Evolutionary conservation across 23 tunicate genomes (phyloP), one percentile per base, ranked within the genome.

Genomic region (Ascidia mentula): DNA sequence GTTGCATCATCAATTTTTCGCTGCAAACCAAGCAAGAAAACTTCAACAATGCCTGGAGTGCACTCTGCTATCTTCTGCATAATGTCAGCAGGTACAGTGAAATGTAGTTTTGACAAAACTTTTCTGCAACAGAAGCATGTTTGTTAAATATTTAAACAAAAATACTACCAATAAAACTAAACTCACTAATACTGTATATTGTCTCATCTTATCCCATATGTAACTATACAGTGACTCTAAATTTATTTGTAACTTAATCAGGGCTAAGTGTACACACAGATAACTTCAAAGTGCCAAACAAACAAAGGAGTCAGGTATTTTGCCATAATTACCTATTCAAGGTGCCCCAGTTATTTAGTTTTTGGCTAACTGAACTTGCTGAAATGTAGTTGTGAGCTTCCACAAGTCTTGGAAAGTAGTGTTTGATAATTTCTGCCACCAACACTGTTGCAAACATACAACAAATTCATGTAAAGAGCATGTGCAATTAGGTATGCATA

Each of bases 321-420:
- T 30, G 0, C 9, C 31, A 17, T 31, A 87, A 59, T 37, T 80
- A 88, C 83, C 97, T 82, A 84, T 95, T 95, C 38, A 95, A 73
- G 18, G 99, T 95, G 61, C 82, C 81, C 99, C 99, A 95, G 59
- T 95, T 95, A 72, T 80, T 95, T 59, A 95, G 45, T 72, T 95
- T 95, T 53, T 95, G 99, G 53, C 76, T 76, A 5, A 81, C 71
- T 8, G 95, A 89, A 79, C 74, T 95, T 32, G 92, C 99, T 40
- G 91, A 79, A 32, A 82, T 72, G 70, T 95, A 95, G 39, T 95
- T 95, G 45, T 95, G 99, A 22, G 85, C 39, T 71, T 95, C 99
- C 45, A 95, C 95, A 18, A 91, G 45, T 31, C 91, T 77, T 45
- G 99, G 99, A 82, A 95, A 84, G 76, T 82, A 89, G 79, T 82